A percentile compares a stretch with the other conserved stretches of the same genome.
These are phyloP conservation scores for Intellagama lesueurii DNA, from an alignment of 2,797 vertebrate genomes.

Conservation along the genomic window DNA sequence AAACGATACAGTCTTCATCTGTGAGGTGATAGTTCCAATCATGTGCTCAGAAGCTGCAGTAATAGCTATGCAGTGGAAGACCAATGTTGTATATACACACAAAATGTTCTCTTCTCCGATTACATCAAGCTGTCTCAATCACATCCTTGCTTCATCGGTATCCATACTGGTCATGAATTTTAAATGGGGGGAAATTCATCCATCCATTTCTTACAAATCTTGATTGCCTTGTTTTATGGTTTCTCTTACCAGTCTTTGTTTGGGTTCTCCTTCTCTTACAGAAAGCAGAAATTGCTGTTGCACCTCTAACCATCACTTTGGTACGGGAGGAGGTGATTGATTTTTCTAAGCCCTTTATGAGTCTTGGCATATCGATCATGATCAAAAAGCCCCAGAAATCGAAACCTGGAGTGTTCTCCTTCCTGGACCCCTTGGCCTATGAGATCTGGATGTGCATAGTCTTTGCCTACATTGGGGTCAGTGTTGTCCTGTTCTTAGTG, in stretches of 20 bases:
- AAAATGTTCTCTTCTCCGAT: background rate
- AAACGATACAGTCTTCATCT: background rate
- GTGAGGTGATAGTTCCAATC: background rate
- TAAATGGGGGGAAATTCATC: background rate
- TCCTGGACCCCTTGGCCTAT: constrained; percentile 97
- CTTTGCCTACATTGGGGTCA: constrained; percentile 99
- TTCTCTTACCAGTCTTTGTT: constrained; percentile 62
- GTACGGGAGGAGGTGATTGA: constrained; percentile 99
- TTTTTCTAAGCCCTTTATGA: constrained; percentile 99
- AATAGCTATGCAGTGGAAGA: background rate
- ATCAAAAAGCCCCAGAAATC: constrained; percentile 99
- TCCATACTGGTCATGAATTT: background rate
- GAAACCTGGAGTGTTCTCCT: constrained; percentile 98
- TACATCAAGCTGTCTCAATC: background rate
- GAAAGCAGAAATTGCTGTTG: constrained; percentile 99
- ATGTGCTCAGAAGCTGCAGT: background rate
- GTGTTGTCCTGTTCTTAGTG: constrained; percentile 97
- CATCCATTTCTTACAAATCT: background rate
- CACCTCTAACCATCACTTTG: constrained; percentile 97
- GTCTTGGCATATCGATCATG: constrained; percentile 99
- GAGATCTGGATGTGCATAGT: constrained; percentile 99
- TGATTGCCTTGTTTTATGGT: constrained; percentile 49
- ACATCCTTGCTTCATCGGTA: background rate
- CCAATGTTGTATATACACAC: too few relatives aligned
- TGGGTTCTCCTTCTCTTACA: constrained; percentile 80